Conservation (phyloP, 1,140 invertebrate genomes). For the Macrobrachium rosenbergii region DNA sequence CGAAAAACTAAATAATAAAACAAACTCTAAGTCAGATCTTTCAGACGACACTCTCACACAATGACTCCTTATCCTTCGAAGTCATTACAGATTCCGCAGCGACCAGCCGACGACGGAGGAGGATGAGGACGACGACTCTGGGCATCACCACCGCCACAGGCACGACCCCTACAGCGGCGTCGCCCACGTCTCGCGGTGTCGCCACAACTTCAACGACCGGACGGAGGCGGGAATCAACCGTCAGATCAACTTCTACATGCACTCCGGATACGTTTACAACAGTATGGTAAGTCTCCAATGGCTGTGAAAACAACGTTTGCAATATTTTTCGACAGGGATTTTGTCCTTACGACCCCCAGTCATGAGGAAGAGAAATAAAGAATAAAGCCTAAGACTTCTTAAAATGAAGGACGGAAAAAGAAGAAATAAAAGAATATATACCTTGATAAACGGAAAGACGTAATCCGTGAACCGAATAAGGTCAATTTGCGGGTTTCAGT, state of each 20-base stretch:
- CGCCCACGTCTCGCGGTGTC: slow-evolving; percentile 52
- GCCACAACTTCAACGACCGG: slow-evolving; percentile 75
- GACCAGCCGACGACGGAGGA: slow-evolving; percentile 20
- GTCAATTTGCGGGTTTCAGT: too few species aligned
- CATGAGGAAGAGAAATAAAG: background rate
- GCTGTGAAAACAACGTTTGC: background rate
- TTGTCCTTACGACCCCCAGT: background rate
- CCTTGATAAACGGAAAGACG: too few species aligned
- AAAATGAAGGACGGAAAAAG: too few species aligned
- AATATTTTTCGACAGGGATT: background rate
- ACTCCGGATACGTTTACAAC: slow-evolving; percentile 75
- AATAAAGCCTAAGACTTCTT: too few species aligned
- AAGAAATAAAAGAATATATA: too few species aligned
- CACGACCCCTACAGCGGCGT: background rate
- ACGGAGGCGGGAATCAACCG: slow-evolving; percentile 74
- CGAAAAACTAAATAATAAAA: background rate
- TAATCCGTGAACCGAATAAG: too few species aligned
- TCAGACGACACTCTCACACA: too few species aligned
- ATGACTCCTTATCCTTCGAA: background rate
- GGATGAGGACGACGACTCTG: background rate
- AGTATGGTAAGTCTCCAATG: slow-evolving; percentile 71
- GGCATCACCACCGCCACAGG: background rate
- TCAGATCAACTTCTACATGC: slow-evolving; percentile 77
- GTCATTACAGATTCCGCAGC: slow-evolving; percentile 29
- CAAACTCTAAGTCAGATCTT: background rate